Percentiles rank a stretch among this genome's conserved stretches.
Conservation (phyloP, 2,888 invertebrate genomes). For the Temnothorax ravouxi region DNA sequence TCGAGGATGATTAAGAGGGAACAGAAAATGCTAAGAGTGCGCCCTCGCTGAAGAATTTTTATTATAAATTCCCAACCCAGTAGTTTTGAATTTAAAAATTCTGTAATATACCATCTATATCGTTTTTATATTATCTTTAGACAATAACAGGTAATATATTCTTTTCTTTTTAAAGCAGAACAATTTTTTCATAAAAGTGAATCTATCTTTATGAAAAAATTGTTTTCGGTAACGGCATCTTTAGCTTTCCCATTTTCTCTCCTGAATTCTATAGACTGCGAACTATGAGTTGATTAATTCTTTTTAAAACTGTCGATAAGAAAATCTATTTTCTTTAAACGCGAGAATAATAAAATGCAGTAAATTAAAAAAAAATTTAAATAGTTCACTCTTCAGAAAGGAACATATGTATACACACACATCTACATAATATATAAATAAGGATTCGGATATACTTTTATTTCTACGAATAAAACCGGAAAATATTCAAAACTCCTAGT, state of each 20-base stretch:
- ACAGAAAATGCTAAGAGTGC: constrained; percentile 13
- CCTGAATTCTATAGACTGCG: background rate
- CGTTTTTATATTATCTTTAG: constrained; percentile 24
- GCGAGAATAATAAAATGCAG: background rate
- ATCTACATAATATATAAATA: constrained; percentile 18
- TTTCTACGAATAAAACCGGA: constrained; percentile 14
- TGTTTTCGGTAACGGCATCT: constrained; percentile 12
- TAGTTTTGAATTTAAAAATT: constrained; percentile 6
- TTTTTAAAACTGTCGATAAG: background rate
- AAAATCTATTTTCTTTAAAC: background rate
- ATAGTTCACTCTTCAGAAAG: background rate
- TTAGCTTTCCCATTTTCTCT: constrained; percentile 20
- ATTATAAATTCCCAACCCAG: background rate
- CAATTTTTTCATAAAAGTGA: constrained; percentile 17
- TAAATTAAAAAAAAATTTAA: background rate
- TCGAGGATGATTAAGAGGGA: background rate
- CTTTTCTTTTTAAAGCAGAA: constrained; percentile 38
- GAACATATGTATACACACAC: background rate
- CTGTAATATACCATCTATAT: constrained; percentile 13
- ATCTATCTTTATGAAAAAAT: constrained; percentile 9
- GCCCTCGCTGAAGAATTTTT: constrained; percentile 14
- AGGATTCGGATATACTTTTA: constrained; percentile 6
- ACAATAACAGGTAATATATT: constrained; percentile 25
- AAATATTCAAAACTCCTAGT: constrained; percentile 15
- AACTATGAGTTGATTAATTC: background rate